Conservation (phyloP, 2,888 invertebrate species). For the Chironomus riparius region DNA sequence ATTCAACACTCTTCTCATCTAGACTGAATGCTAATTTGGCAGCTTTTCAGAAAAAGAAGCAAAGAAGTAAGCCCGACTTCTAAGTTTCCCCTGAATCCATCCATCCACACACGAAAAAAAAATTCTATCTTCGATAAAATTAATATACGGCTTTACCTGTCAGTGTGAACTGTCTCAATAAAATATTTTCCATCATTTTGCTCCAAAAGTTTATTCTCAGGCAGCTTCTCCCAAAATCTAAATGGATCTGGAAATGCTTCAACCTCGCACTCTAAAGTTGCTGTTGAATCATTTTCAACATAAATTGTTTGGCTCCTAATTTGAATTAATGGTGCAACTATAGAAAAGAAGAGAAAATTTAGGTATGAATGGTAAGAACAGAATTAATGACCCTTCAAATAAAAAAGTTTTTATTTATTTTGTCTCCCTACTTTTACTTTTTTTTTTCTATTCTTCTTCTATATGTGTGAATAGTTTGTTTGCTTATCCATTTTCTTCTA, state of each 20-base stretch:
- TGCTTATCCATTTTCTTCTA: neutral
- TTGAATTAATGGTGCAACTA: constrained; percentile 76
- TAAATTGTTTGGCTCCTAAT: constrained; percentile 68
- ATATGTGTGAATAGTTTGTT: constrained; percentile 1
- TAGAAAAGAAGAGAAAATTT: neutral
- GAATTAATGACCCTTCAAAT: constrained; percentile 5
- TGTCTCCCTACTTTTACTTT: neutral
- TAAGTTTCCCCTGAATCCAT: too few species aligned
- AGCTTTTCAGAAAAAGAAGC: too few species aligned
- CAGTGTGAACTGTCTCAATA: constrained; percentile 13
- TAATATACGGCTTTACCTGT: neutral
- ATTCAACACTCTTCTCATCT: too few species aligned
- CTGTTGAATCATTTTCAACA: constrained; percentile 58
- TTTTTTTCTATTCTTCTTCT: neutral
- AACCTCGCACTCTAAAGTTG: constrained; percentile 67
- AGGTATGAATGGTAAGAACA: neutral
- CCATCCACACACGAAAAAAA: too few species aligned
- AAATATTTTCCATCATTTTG: constrained; percentile 30
- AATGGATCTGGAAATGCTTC: constrained; percentile 83
- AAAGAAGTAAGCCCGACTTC: too few species aligned
- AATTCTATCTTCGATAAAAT: too few species aligned
- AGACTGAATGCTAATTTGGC: too few species aligned
- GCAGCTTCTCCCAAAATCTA: constrained; percentile 69
- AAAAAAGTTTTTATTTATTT: too few species aligned
- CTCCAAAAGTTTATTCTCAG: constrained; percentile 66